Conservation (phyloP, 2,113 vertebrate genomes). For the Condylura cristata region DNA sequence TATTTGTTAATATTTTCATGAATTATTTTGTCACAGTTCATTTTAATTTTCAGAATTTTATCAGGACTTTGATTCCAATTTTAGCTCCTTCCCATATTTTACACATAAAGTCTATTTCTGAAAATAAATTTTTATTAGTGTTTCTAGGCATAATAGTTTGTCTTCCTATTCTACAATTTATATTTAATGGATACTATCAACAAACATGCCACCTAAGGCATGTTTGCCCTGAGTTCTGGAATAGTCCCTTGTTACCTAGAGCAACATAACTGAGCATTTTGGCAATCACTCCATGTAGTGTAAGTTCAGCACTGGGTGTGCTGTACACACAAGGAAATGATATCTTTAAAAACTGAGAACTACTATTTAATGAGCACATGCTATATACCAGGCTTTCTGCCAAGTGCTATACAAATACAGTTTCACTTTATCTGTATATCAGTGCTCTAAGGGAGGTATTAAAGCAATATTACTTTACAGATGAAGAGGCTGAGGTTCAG, state of each 20-base stretch:
- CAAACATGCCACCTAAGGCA: not conserved
- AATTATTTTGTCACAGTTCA: not conserved
- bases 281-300: not conserved
- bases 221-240: not conserved
- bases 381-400: not conserved
- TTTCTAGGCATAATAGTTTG: not conserved
- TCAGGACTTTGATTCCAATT: conserved; percentile 6
- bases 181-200: conserved; percentile 21
- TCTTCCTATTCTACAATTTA: conserved; percentile 5
- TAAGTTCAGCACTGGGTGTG: not conserved
- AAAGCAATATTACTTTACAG: not conserved
- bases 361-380: conserved; percentile 2
- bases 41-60: conserved; percentile 45
- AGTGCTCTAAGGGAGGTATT: not conserved
- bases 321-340: not conserved
- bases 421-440: not conserved
- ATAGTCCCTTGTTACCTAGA: not conserved
- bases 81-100: conserved; percentile 27
- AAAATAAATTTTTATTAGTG: not conserved
- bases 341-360: not conserved
- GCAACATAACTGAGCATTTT: not conserved
- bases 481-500: not conserved
- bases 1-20: not conserved
- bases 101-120: conserved; percentile 4
- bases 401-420: not conserved